Conservation (phyloP, 2,888 invertebrate genomes). For the Physocephala rufipes region DNA sequence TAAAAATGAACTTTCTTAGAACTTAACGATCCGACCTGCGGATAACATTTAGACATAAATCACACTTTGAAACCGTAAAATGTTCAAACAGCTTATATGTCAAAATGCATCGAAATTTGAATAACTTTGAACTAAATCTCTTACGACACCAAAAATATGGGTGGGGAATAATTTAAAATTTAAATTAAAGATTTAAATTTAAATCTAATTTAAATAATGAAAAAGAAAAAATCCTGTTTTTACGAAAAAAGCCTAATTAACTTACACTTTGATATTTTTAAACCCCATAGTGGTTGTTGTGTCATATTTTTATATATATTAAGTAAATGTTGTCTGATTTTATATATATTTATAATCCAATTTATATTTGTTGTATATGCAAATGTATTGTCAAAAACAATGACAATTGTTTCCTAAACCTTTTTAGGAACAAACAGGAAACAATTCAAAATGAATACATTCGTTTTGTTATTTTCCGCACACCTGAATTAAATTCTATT, state of each 20-base stretch:
- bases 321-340: not conserved
- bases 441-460: not conserved
- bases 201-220: too few species aligned
- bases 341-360: not conserved
- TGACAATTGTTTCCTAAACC: not conserved
- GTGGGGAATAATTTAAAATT: too few species aligned
- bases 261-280: constrained; percentile 62
- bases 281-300: constrained; percentile 62
- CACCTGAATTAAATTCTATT: not conserved
- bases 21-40: too few species aligned
- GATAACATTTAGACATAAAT: too few species aligned
- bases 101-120: too few species aligned
- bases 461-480: constrained; percentile 16
- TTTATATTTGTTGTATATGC: not conserved
- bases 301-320: constrained; percentile 51
- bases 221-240: too few species aligned
- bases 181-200: too few species aligned
- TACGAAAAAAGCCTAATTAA: constrained; percentile 33
- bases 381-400: not conserved
- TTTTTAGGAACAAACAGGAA: not conserved
- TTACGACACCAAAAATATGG: too few species aligned
- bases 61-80: too few species aligned
- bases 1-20: too few species aligned
- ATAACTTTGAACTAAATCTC: too few species aligned
- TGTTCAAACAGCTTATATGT: too few species aligned